These are phyloP conservation scores for Ammospiza nelsoni DNA, from an alignment of 2,113 vertebrate species.

Conservation along the genomic window DNA sequence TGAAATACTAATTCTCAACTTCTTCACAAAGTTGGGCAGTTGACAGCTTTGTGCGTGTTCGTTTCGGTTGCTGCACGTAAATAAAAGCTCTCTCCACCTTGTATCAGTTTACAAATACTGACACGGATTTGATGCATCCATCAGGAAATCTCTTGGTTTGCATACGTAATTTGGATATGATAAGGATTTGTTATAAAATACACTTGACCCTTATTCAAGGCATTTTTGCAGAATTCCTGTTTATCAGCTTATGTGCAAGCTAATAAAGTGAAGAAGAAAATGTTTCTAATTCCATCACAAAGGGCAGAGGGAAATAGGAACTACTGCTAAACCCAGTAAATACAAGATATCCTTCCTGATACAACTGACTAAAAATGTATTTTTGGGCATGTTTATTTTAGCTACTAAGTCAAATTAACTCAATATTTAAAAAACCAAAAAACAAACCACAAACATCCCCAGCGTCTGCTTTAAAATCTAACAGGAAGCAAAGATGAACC, in stretches of 20 bases:
- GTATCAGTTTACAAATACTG: not conserved
- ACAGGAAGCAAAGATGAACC: slow-evolving; percentile 23
- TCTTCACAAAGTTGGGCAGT: not conserved
- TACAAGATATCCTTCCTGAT: not conserved
- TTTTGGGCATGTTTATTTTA: slow-evolving; percentile 1
- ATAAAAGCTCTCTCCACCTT: not conserved
- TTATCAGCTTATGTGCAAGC: not conserved
- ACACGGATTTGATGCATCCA: rapidly evolving
- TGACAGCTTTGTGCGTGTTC: not conserved
- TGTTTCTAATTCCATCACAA: not conserved
- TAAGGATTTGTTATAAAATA: not conserved
- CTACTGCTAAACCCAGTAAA: not conserved
- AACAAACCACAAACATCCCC: not conserved
- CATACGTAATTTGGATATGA: not conserved
- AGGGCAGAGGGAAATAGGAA: not conserved
- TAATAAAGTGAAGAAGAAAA: slow-evolving; percentile 3
- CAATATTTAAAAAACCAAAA: not conserved
- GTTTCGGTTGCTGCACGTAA: not conserved
- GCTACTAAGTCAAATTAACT: slow-evolving; percentile 17
- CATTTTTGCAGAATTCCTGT: not conserved
- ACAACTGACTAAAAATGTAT: not conserved
- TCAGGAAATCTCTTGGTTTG: rapidly evolving
- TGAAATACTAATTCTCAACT: not conserved
- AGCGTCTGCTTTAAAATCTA: slow-evolving; percentile 12
- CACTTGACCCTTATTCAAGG: not conserved